Evolutionary conservation across 1,140 invertebrate species (phyloP).

Genomic region (Lasioglossum baleicum): DNA sequence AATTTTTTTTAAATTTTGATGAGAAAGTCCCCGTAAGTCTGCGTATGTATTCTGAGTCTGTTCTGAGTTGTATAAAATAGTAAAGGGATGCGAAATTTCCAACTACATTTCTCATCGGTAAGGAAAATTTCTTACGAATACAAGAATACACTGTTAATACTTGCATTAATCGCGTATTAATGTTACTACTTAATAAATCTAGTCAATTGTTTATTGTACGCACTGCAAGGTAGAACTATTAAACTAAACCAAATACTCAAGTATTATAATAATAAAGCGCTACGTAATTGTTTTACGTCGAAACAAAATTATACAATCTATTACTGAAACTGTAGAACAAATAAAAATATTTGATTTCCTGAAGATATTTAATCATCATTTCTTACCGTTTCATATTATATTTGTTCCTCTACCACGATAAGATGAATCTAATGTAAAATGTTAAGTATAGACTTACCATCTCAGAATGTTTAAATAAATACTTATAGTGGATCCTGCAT

Average conservation of each 20-base stretch:
- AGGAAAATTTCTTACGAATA: neutral
- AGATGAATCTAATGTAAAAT: too few species aligned
- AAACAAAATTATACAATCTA: neutral
- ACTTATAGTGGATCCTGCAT: too few species aligned
- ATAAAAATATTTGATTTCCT: neutral
- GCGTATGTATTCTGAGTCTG: neutral
- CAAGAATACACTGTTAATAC: slow-evolving; percentile 1
- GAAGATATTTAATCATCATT: neutral
- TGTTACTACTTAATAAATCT: slow-evolving; percentile 13
- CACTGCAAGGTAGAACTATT: neutral
- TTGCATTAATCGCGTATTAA: slow-evolving; percentile 7
- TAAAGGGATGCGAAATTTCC: neutral
- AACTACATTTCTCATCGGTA: neutral
- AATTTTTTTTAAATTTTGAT: too few species aligned
- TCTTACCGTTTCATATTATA: neutral
- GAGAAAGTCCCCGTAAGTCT: too few species aligned
- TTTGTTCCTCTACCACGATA: neutral
- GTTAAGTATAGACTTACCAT: too few species aligned
- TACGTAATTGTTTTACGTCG: neutral
- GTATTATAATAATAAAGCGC: neutral
- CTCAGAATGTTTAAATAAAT: too few species aligned
- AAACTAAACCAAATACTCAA: neutral
- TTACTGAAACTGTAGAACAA: neutral
- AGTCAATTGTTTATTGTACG: slow-evolving; percentile 23
- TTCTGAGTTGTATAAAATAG: neutral